These are phyloP conservation scores for Epinotia demarniana DNA, from an alignment of 2,888 invertebrate species.

Conservation along the genomic window DNA sequence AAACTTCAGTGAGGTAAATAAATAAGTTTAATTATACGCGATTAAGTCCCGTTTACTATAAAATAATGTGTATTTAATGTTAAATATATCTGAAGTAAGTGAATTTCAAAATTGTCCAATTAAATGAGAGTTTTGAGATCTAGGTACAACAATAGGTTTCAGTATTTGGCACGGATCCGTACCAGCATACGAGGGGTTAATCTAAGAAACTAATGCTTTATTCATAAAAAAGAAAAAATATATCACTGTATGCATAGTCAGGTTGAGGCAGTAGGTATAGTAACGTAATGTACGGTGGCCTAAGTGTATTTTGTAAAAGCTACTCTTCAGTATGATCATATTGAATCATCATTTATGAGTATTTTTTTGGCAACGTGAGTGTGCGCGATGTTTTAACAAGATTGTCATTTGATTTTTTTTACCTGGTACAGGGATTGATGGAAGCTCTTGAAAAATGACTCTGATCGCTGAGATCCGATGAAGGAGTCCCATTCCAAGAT, in stretches of 20 bases:
- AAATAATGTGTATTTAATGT: too few relatives aligned
- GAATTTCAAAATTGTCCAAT: too few relatives aligned
- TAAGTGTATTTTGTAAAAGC: background rate
- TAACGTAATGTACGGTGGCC: too few relatives aligned
- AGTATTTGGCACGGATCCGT: too few relatives aligned
- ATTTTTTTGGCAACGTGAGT: background rate
- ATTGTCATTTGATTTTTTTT: slow-evolving; percentile 2
- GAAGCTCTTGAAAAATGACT: slow-evolving; percentile 56
- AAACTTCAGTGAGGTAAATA: too few relatives aligned
- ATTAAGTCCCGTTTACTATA: too few relatives aligned
- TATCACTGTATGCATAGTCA: background rate
- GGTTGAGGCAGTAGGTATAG: background rate
- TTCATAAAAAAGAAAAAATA: background rate
- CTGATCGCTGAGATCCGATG: slow-evolving; percentile 61
- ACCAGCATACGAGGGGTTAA: too few relatives aligned
- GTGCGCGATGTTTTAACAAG: background rate
- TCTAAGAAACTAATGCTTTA: too few relatives aligned
- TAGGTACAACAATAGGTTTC: too few relatives aligned
- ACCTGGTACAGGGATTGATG: slow-evolving; percentile 55
- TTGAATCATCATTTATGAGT: background rate
- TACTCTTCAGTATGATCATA: background rate
- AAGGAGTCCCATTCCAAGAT: slow-evolving; percentile 61
- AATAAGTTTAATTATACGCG: too few relatives aligned
- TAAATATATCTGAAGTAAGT: too few relatives aligned
- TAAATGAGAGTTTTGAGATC: too few relatives aligned